Evolutionary conservation across 1,140 invertebrate genomes (phyloP).

Genomic region (Drosophila parvula): DNA sequence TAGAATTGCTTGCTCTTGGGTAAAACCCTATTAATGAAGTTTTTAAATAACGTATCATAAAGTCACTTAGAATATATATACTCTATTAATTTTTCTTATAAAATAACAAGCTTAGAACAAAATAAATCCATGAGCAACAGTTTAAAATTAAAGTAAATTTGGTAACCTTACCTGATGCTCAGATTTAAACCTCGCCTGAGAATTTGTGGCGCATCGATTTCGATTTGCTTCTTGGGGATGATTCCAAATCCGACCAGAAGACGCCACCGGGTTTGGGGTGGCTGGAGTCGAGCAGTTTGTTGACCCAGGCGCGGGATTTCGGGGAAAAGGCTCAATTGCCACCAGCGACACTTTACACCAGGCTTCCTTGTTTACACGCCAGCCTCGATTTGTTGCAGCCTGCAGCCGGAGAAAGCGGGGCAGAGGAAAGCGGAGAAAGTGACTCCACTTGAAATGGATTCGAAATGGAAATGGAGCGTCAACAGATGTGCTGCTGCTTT

Average conservation of each 20-base stretch:
- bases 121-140: too few relatives aligned
- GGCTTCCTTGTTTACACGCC: slow-evolving; percentile 71
- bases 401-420: slow-evolving; percentile 6
- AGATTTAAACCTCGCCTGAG: slow-evolving; percentile 37
- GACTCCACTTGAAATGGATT: slow-evolving; percentile 73
- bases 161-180: slow-evolving; percentile 1
- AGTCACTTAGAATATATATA: too few relatives aligned
- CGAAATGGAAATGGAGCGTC: slow-evolving; percentile 73
- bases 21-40: too few relatives aligned
- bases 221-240: slow-evolving; percentile 32
- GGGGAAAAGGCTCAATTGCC: slow-evolving; percentile 67
- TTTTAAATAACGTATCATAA: too few relatives aligned
- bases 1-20: too few relatives aligned
- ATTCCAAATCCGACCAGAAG: slow-evolving; percentile 4
- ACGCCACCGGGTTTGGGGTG: not conserved
- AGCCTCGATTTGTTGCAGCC: slow-evolving; percentile 45
- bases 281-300: slow-evolving; percentile 59
- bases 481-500: slow-evolving; percentile 61
- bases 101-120: too few relatives aligned
- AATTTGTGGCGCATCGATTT: slow-evolving; percentile 33
- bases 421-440: slow-evolving; percentile 52
- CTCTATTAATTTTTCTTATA: too few relatives aligned
- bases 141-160: not conserved
- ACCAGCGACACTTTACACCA: slow-evolving; percentile 77
- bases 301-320: slow-evolving; percentile 56